Conservation (phyloP, 2,888 invertebrate species). For the Octonoba sinensis region DNA sequence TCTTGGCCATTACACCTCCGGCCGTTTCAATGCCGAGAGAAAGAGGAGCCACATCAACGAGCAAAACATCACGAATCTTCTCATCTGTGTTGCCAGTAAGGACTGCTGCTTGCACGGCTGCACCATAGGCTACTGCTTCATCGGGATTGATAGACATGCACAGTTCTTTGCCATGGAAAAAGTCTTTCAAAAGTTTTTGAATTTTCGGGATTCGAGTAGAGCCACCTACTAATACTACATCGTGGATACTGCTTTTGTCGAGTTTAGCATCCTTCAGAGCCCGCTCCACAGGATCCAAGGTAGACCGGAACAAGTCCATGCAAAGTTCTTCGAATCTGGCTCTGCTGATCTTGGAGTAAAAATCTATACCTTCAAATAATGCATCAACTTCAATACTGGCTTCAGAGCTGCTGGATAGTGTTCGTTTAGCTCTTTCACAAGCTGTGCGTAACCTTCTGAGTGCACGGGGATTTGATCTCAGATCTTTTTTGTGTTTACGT, state of each 20-base stretch:
- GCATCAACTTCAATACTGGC: constrained; percentile 72
- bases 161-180: constrained; percentile 81
- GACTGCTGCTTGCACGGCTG: constrained; percentile 82
- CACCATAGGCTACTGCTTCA: constrained; percentile 86
- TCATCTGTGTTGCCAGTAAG: constrained; percentile 73
- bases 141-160: constrained; percentile 84
- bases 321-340: constrained; percentile 84
- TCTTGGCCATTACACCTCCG: constrained; percentile 81
- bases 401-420: constrained; percentile 82
- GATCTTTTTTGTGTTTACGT: constrained; percentile 75
- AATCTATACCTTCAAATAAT: constrained; percentile 67
- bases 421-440: constrained; percentile 83
- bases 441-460: constrained; percentile 76
- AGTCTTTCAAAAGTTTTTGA: constrained; percentile 81
- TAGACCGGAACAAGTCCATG: constrained; percentile 80
- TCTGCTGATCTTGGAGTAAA: constrained; percentile 67
- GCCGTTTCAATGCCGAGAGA: constrained; percentile 76
- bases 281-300: constrained; percentile 83
- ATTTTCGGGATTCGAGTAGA: constrained; percentile 86
- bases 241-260: constrained; percentile 82
- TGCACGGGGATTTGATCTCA: constrained; percentile 69
- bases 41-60: constrained; percentile 83
- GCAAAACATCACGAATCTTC: constrained; percentile 81
- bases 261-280: constrained; percentile 83
- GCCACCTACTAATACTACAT: constrained; percentile 86